phyloP scores from a whole-genome alignment of 2,797 vertebrate species.

The Chloroceryle amazona region DNA sequence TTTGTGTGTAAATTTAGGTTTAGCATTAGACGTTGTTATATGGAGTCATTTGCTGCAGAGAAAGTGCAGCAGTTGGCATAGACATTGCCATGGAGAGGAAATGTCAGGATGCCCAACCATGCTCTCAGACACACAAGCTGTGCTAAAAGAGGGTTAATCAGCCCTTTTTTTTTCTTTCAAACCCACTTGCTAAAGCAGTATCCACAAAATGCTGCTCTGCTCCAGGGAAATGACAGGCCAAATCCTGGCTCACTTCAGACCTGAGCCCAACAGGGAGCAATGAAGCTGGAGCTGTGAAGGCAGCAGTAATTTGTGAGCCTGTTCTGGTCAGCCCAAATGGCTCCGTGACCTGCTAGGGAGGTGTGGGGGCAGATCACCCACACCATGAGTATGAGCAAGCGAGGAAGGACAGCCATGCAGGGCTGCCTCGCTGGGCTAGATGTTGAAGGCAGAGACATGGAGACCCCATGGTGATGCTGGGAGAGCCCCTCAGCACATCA shows the following conservation, averaged over 20 bases:
- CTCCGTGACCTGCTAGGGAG: neutral
- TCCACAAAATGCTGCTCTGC: neutral
- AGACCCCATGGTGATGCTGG: neutral
- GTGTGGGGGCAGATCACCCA: neutral
- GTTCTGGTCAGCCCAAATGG: neutral
- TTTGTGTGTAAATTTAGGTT: neutral
- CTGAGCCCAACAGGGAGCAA: conserved; percentile 7
- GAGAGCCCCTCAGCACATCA: rapidly evolving
- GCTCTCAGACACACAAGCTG: neutral
- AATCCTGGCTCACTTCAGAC: neutral
- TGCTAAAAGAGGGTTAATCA: neutral
- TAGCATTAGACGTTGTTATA: neutral
- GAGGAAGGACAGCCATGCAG: rapidly evolving
- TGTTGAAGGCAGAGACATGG: neutral
- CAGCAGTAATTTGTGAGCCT: neutral
- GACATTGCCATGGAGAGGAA: neutral
- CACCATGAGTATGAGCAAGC: neutral
- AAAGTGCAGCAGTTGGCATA: neutral
- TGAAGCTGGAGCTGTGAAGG: neutral
- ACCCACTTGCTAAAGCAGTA: neutral
- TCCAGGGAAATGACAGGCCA: neutral
- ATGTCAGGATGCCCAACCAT: neutral
- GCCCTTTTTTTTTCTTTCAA: neutral
- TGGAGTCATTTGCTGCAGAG: neutral
- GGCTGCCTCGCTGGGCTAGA: neutral